A percentile compares a stretch with the other conserved stretches of the same genome.
phyloP scores from a whole-genome alignment of 2,888 invertebrate genomes.

The Tachystola acroxantha region DNA sequence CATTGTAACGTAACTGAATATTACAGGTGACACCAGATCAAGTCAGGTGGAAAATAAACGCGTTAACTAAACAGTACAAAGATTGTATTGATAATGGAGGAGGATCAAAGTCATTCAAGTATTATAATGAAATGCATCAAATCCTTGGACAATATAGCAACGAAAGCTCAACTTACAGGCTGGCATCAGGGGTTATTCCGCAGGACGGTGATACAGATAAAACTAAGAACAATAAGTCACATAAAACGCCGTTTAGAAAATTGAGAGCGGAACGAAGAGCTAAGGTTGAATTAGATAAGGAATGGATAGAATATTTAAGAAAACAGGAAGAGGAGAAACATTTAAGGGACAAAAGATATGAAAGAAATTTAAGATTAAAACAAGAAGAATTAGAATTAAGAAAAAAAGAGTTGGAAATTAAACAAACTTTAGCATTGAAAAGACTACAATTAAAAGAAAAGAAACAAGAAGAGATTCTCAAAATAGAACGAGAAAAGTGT shows the following conservation, averaged over 20 bases:
- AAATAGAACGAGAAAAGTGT: conserved; percentile 56
- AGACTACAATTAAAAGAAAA: conserved; percentile 49
- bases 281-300: conserved; percentile 53
- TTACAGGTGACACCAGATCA: conserved; percentile 54
- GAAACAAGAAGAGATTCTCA: conserved; percentile 52
- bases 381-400: conserved; percentile 51
- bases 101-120: conserved; percentile 41
- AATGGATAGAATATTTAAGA: conserved; percentile 52
- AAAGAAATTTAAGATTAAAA: conserved; percentile 45
- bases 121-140: conserved; percentile 61
- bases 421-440: conserved; percentile 49
- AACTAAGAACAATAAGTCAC: conserved; percentile 29
- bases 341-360: conserved; percentile 46
- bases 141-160: conserved; percentile 45
- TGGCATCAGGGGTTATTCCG: conserved; percentile 44
- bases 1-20: too few relatives aligned
- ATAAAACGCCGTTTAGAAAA: conserved; percentile 44
- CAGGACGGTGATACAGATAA: conserved; percentile 31
- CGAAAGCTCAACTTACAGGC: conserved; percentile 39
- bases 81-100: conserved; percentile 54
- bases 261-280: conserved; percentile 46
- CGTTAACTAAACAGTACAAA: conserved; percentile 55
- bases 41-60: conserved; percentile 59
- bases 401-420: conserved; percentile 51
- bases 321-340: conserved; percentile 49